These are phyloP conservation scores for Siderastrea radians DNA, from an alignment of 92 coral and sea anemone species.

Conservation along the genomic window DNA sequence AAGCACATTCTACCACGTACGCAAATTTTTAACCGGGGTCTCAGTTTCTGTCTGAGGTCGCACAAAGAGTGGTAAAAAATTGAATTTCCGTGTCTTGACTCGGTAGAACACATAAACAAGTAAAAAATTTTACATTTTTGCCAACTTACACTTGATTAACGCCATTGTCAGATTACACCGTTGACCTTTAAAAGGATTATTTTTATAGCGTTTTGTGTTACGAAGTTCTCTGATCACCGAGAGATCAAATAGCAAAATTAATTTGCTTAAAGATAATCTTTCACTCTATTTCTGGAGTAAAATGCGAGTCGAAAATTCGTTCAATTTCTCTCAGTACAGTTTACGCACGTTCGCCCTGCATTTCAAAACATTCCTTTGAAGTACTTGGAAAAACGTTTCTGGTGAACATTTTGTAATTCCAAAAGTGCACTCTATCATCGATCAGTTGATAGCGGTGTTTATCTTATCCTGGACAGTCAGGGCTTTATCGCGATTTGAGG, in stretches of 20 bases:
- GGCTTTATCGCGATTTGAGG: conserved; percentile 40
- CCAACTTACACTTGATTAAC: conserved; percentile 41
- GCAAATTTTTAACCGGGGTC: neutral
- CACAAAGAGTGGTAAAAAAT: conserved; percentile 33
- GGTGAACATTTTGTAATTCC: neutral
- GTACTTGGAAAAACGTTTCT: neutral
- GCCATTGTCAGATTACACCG: conserved; percentile 53
- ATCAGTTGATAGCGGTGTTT: conserved; percentile 48
- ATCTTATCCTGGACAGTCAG: conserved; percentile 65
- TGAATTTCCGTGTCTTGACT: conserved; percentile 48
- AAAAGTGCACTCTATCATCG: neutral
- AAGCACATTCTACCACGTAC: conserved; percentile 62
- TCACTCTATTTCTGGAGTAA: conserved; percentile 13
- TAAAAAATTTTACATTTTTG: conserved; percentile 31
- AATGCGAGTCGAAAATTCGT: neutral
- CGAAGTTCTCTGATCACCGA: conserved; percentile 46
- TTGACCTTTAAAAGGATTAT: conserved; percentile 54
- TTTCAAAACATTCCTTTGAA: neutral
- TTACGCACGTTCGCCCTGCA: neutral
- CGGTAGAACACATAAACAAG: conserved; percentile 26
- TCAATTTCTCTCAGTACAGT: neutral
- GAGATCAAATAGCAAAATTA: conserved; percentile 36
- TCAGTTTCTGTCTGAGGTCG: conserved; percentile 23
- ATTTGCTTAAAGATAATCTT: conserved; percentile 20
- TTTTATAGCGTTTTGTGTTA: conserved; percentile 53